Evolutionary conservation across 2,797 vertebrate species (phyloP).

Genomic region (Crenuchus spilurus): DNA sequence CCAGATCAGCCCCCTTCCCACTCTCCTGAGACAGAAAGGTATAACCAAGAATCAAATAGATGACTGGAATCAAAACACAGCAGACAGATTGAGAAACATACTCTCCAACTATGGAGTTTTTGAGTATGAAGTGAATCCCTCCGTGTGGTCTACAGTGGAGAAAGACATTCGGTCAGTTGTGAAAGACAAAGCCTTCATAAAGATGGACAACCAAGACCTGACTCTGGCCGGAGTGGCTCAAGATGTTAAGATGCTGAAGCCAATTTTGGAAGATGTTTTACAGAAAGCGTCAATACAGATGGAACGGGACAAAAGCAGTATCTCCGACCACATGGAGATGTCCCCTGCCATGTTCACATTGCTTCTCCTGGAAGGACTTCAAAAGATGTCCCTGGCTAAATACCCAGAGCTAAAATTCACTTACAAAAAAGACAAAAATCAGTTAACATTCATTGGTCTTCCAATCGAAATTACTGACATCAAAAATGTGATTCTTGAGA

Average conservation of each 20-base stretch:
- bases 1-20: conserved; percentile 72
- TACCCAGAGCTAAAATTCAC: conserved; percentile 68
- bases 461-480: conserved; percentile 68
- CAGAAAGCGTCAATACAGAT: conserved; percentile 59
- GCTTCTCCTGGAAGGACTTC: conserved; percentile 70
- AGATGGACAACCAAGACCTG: conserved; percentile 59
- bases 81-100: conserved; percentile 60
- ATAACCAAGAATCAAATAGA: conserved; percentile 61
- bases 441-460: conserved; percentile 75
- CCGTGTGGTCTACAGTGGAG: conserved; percentile 75
- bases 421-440: conserved; percentile 62
- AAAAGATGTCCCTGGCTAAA: conserved; percentile 49
- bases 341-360: conserved; percentile 68
- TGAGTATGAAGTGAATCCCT: background rate
- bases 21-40: conserved; percentile 70
- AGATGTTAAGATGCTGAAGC: conserved; percentile 61
- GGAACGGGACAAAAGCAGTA: conserved; percentile 67
- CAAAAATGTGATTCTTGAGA: conserved; percentile 78
- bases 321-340: conserved; percentile 67
- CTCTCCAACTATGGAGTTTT: conserved; percentile 72
- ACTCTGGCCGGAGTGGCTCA: conserved; percentile 74
- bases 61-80: conserved; percentile 72
- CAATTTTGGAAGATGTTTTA: conserved; percentile 65
- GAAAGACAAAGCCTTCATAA: conserved; percentile 61
- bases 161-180: conserved; percentile 57